Evolutionary conservation across 23 tunicate genomes (phyloP), one percentile per base, ranked within the genome.

Genomic region (Ascidia mentula): DNA sequence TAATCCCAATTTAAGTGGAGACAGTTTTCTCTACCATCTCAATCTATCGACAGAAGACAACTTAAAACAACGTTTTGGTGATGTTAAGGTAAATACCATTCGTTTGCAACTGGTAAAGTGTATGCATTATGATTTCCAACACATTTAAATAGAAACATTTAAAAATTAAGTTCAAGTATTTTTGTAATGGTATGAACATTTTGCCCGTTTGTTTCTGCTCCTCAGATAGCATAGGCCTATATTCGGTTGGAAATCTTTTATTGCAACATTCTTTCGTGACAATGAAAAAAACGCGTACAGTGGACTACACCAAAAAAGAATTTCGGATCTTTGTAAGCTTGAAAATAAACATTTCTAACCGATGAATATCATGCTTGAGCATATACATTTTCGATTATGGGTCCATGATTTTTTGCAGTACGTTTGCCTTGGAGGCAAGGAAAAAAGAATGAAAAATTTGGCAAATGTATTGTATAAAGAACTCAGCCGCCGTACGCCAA

Each of bases 341-440:
- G n/a, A n/a, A n/a, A n/a, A n/a, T n/a, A n/a, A n/a, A n/a, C n/a
- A n/a, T n/a, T n/a, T n/a, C n/a, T n/a, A n/a, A n/a, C n/a, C n/a
- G n/a, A n/a, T n/a, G n/a, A n/a, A n/a, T n/a, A n/a, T n/a, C n/a
- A n/a, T n/a, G n/a, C n/a, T n/a, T n/a, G n/a, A n/a, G n/a, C n/a
- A n/a, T n/a, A n/a, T n/a, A n/a, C n/a, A n/a, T n/a, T n/a, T n/a
- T n/a, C n/a, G n/a, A n/a, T n/a, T n/a, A n/a, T n/a, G n/a, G n/a
- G n/a, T n/a, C n/a, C 28, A 53, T 42, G 40, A 76, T n/a, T 34
- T 6, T 83, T 74, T 77, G 45, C 46, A 93, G 95, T 96, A 86
- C 84, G 87, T 96, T 32, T 87, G 94, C 77, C 70, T 87, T 80
- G 99, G 99, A 59, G 99, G 99, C 40, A 89, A 90, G 71, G 32